Base-by-base conservation (phyloP, 1,140 invertebrate genomes). In the Ostrea edulis region DNA sequence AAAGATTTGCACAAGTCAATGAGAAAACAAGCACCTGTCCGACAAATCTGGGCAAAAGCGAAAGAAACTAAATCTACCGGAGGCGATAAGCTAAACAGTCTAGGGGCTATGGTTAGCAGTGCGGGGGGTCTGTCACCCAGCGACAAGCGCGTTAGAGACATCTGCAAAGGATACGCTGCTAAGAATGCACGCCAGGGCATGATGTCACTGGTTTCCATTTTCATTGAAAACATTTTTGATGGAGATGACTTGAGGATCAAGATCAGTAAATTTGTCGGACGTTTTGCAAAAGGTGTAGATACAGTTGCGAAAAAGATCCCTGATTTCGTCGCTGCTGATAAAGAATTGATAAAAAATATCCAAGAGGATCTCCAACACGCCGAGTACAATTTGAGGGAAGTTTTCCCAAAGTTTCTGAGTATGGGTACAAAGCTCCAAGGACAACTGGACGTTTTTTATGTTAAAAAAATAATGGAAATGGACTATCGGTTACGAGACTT, bases 321-420 rank as follows among this genome's bases (percentile, higher is more conserved):
- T 0, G 91, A 92, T 84, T 92, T 93, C 83, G 83, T 93, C 8
- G 90, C 91, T 82, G 92, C 93, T 9, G 93, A 93, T 86, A 83
- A 77, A 11, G 51, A 90, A 77, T 68, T 93, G 62, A 90, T 93
- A 29, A 86, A 92, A 71, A 90, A 84, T 55, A 52, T 93, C 11
- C 54, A 84, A 84, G 68, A 84, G n/a, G 90, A 92, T 62, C 86
- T 93, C 14, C 29, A 86, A 22, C 83, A 90, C 8, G 89, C 86
- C 9, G 90, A 93, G 77, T 71, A 82, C 9, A 89, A 91, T 44
- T 81, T 93, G 53, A 87, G 62, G 54, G 86, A 91, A 20, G 12
- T 91, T 25, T 93, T 91, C 35, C 93, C 93, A 9, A 54, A 86
- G n/a, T 81, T 92, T 0, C 86, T 93, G 0, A 2, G 22, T 17